These are phyloP conservation scores for Siniperca chuatsi DNA, from an alignment of 2,113 vertebrate genomes.

Conservation along the genomic window DNA sequence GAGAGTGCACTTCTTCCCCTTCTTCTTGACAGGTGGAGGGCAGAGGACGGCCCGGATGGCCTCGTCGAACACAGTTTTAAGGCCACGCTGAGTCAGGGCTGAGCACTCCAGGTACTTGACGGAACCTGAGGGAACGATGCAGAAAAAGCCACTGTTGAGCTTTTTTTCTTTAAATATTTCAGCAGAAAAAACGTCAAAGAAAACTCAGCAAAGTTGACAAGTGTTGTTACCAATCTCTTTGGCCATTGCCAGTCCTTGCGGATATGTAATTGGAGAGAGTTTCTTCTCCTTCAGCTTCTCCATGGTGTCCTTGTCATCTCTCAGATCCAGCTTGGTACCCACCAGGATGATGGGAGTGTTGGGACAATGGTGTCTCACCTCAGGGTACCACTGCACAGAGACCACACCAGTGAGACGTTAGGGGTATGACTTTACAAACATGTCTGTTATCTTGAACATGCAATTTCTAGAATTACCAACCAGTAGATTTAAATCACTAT, in stretches of 20 bases:
- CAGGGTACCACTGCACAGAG: constrained; percentile 92
- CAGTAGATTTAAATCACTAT: too few species aligned
- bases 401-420: neutral
- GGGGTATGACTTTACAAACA: neutral
- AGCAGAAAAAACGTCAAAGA: neutral
- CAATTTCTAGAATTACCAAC: neutral
- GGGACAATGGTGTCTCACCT: constrained; percentile 97
- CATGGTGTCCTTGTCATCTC: constrained; percentile 98
- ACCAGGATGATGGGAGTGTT: constrained; percentile 98
- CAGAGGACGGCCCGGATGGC: constrained; percentile 98
- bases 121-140: constrained; percentile 83
- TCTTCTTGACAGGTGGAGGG: constrained; percentile 94
- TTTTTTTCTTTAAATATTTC: neutral
- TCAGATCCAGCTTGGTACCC: constrained; percentile 96
- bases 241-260: constrained; percentile 97
- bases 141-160: neutral
- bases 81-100: constrained; percentile 95
- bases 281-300: constrained; percentile 99
- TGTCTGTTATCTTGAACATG: neutral
- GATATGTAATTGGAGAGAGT: constrained; percentile 96
- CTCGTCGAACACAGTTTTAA: constrained; percentile 99
- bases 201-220: neutral
- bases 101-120: constrained; percentile 99
- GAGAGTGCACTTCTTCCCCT: constrained; percentile 91
- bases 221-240: constrained; percentile 94